Base-by-base conservation (phyloP, 2,888 invertebrate species). In the Drosophila niveifrons region DNA sequence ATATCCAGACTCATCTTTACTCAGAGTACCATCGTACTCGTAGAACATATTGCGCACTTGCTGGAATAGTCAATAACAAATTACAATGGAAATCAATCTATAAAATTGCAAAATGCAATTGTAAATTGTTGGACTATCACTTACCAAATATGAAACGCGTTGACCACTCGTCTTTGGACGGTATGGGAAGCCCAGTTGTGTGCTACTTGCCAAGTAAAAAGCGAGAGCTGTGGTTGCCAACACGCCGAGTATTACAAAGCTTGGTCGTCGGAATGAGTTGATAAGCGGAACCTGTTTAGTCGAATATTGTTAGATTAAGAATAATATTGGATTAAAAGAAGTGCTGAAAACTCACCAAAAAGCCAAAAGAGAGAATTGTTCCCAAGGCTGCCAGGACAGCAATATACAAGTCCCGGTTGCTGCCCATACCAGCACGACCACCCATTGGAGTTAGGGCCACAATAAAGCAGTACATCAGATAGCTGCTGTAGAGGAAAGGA, bases 131-230 rank as follows among this genome's bases (percentile, higher is more conserved):
- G 3, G 29, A 18, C 4, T 0, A 11, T 1, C 2, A 80, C 91
- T 89, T 87, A 94, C 94, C 87, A 93, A 82, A 41, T 93, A 90
- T 36, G 93, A 89, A 31, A 93, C 90, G 39, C 95, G 91, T 75
- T 94, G 93, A 0, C 94, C 93, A 34, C 91, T 90, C 2, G 92
- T 91, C 57, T 93, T 92, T 39, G 92, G 92, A 11, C 93, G 92
- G 80, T 93, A 95, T 0, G 95, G 95, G 77, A 94, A 94, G 8
- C 94, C 94, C 11, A 94, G 70, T 1, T 93, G 92, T 1, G 94
- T 94, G 18, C 93, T 90, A 13, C 84, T 65, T 10, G 82, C 80
- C 1, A 71, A 43, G 15, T 59, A 71, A 3, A 67, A 13, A 44
- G 58, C 46, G 2, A 80, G 4, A 4, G 36, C 61, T 29, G 61